Evolutionary conservation across 2,113 vertebrate species (phyloP).

Genomic region (Halcyon senegalensis): DNA sequence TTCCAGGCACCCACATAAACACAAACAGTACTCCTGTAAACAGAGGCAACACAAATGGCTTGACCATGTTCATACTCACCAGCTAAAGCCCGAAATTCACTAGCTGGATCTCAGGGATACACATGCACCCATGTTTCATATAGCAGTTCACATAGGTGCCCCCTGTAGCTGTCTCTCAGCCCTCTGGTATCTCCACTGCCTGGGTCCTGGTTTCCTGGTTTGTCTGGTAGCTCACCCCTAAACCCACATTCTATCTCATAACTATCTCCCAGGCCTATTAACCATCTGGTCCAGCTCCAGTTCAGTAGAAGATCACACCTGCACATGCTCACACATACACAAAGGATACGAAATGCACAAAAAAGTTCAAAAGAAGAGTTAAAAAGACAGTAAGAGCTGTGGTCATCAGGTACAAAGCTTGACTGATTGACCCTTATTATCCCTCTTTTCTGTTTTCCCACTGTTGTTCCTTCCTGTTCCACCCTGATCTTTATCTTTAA

Average conservation of each 20-base stretch:
- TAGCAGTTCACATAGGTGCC: background rate
- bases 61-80: background rate
- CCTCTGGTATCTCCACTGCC: fast-evolving
- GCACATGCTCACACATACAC: background rate
- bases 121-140: background rate
- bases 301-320: too few relatives aligned
- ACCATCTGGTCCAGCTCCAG: background rate
- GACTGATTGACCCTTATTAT: background rate
- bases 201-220: background rate
- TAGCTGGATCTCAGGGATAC: background rate
- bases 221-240: background rate
- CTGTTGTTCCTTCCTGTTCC: background rate
- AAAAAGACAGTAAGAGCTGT: background rate
- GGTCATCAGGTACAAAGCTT: background rate
- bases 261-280: background rate
- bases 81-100: background rate
- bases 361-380: background rate
- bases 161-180: background rate
- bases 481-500: background rate
- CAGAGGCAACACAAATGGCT: background rate
- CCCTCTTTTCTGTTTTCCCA: background rate
- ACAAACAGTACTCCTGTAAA: background rate
- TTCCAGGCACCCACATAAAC: background rate
- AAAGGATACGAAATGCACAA: background rate
- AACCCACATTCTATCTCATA: background rate